A percentile compares a stretch with the other conserved stretches of the same genome.
These are phyloP conservation scores for Drosophila rufa DNA, from an alignment of 1,140 invertebrate genomes.

Conservation along the genomic window DNA sequence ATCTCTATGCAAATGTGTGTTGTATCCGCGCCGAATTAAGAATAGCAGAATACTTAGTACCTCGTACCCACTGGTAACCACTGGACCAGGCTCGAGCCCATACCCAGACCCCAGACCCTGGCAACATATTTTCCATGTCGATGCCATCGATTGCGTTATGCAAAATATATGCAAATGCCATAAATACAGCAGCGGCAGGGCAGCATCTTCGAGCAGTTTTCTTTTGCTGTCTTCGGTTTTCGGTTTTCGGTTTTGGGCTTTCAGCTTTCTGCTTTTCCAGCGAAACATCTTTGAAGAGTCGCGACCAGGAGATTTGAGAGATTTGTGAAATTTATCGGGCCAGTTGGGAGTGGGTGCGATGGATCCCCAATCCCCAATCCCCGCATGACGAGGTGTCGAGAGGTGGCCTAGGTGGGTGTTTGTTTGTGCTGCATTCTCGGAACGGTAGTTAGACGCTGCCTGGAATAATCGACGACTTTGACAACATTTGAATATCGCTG, in stretches of 20 bases:
- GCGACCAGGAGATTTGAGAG: slow-evolving; percentile 70
- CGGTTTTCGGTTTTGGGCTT: slow-evolving; percentile 20
- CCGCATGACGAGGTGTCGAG: slow-evolving; percentile 33
- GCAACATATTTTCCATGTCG: slow-evolving; percentile 84
- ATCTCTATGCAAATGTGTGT: slow-evolving; percentile 72
- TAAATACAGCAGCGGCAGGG: slow-evolving; percentile 68
- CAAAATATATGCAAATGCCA: slow-evolving; percentile 85
- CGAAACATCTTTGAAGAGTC: slow-evolving; percentile 59
- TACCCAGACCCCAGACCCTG: slow-evolving; percentile 4
- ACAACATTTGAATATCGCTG: slow-evolving; percentile 79
- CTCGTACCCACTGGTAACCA: slow-evolving; percentile 7
- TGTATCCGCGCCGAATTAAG: slow-evolving; percentile 75
- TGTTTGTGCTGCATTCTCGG: slow-evolving; percentile 57
- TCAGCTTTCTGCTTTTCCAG: slow-evolving; percentile 44
- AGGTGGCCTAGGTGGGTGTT: slow-evolving; percentile 43
- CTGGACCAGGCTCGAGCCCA: slow-evolving; percentile 6
- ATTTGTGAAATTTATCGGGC: slow-evolving; percentile 82
- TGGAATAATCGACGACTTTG: slow-evolving; percentile 75
- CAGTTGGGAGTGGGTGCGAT: slow-evolving; percentile 62
- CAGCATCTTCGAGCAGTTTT: slow-evolving; percentile 42
- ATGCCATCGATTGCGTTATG: slow-evolving; percentile 85
- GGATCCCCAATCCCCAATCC: not conserved
- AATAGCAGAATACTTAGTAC: slow-evolving; percentile 53
- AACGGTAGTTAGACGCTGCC: slow-evolving; percentile 71
- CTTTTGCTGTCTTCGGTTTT: slow-evolving; percentile 24